Base-by-base conservation (phyloP, 1,140 invertebrate genomes). In the Anadara kagoshimensis region DNA sequence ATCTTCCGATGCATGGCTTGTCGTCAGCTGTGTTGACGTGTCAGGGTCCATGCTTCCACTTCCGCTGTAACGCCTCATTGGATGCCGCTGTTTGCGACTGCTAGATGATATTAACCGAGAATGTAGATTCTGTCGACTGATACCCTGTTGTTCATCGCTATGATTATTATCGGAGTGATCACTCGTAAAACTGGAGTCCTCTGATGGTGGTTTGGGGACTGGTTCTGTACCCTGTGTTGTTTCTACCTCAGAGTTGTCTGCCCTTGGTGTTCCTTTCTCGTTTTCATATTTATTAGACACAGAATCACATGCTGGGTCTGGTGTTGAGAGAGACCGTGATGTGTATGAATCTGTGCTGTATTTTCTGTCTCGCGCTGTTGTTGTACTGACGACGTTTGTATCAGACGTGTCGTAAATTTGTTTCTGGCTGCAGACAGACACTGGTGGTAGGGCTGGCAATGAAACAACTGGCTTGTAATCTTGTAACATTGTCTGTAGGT, bases 71-170 rank as follows among this genome's bases (percentile, higher is more conserved):
- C 85, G 75, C n/a, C 85, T 73, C 83, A 86, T 85, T 14, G 85
- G 85, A 71, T 83, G 77, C 16, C 81, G 72, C 75, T 87, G 85
- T 70, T 87, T 86, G 2, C 85, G 81, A 1, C 81, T 83, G 20
- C 74, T 75, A 0, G 78, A 76, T 0, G 78, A 80, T 18, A 76
- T 70, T 20, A 85, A 79, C n/a, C 82, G 57, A 11, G 81, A 79
- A 69, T 86, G 85, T 8, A 86, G 76, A 69, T 86, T 86, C 59
- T 77, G 73, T 1, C 84, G 75, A 68, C 66, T 80, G 12, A 81
- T 81, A 14, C 49, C 71, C n/a, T 53, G 44, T 22, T 49, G 56
- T 29, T 77, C 75, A 10, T 72, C 75, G 10, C 22, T 66, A 18
- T 69, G 62, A 18, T 54, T 65, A 53, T 54, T 76, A 43, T 77